Base-by-base conservation (phyloP, 2,888 invertebrate genomes). In the Netelia virgata region DNA sequence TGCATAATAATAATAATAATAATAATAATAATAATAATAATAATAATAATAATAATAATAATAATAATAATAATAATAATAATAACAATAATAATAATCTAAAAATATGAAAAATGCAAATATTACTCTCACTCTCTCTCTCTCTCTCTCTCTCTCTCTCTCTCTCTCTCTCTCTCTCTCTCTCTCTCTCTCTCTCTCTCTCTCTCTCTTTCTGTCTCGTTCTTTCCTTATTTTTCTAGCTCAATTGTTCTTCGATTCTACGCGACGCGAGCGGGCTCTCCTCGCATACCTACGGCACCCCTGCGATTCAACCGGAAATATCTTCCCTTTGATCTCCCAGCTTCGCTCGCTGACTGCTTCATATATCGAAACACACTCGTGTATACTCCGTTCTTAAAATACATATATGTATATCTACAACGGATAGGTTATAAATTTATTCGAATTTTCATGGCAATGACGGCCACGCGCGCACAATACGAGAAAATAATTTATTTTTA, bases 321-420 rank as follows among this genome's bases (percentile, higher is more conserved):
- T 63, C 68, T 78, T 61, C 61, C 16, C 77, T 83, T 83, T 83
- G 77, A 83, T 78, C 53, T 55, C 23, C 43, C 43, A n/a, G 18
- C n/a, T 70, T 50, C 18, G 23, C 20, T 59, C 72, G 36, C 23
- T 16, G 11, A 61, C 61, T 18, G 23, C 23, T 77, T 73, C 16
- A 50, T 72, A 14, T 20, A 66, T 66, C 10, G 53, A 36, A 55
- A 70, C 47, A 59, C 23, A 9, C 28, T 55, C 18, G 1, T 6
- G 20, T 16, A 5, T 57, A 36, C 28, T 70, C 16, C 10, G n/a
- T 11, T 11, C 28, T 53, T n/a, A 16, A 55, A 18, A 55, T 55
- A 55, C 8, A 18, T 16, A 55, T 5, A 55, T 1, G 16, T 14
- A 10, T 47, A 47, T 10, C 10, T 14, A 14, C 10, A 14, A 47